Evolutionary conservation across 2,888 invertebrate species (phyloP).

Genomic region (Andrena camellia): DNA sequence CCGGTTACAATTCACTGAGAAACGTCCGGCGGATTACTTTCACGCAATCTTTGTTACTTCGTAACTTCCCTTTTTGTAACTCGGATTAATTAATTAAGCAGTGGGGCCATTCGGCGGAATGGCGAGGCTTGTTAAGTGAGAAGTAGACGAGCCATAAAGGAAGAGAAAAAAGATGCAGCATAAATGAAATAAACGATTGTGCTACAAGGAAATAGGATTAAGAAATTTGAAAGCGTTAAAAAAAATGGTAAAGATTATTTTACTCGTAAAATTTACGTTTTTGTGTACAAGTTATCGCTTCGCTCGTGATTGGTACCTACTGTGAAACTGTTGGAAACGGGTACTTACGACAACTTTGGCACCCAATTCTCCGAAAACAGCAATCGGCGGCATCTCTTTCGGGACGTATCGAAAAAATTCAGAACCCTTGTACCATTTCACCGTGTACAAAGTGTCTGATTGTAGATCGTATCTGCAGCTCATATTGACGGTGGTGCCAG

Average conservation of each 20-base stretch:
- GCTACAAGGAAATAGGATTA: neutral
- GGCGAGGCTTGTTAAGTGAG: neutral
- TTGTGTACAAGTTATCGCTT: neutral
- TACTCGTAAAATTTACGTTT: neutral
- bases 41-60: conserved; percentile 4
- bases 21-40: conserved; percentile 21
- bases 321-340: neutral
- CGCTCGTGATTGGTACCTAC: neutral
- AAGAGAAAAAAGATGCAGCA: neutral
- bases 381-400: conserved; percentile 91
- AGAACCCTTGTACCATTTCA: conserved; percentile 93
- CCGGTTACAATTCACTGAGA: conserved; percentile 35
- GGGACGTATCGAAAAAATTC: conserved; percentile 94
- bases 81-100: conserved; percentile 5
- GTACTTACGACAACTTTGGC: conserved; percentile 91
- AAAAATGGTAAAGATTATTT: neutral
- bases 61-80: conserved; percentile 3
- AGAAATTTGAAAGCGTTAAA: neutral
- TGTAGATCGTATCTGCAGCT: conserved; percentile 92
- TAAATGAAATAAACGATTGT: too few species aligned
- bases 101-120: neutral
- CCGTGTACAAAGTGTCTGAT: conserved; percentile 91
- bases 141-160: neutral
- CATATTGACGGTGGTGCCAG: conserved; percentile 91
- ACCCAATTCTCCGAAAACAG: conserved; percentile 90